Conservation (phyloP, 2,888 invertebrate genomes). For the Trichopria drosophilae region DNA sequence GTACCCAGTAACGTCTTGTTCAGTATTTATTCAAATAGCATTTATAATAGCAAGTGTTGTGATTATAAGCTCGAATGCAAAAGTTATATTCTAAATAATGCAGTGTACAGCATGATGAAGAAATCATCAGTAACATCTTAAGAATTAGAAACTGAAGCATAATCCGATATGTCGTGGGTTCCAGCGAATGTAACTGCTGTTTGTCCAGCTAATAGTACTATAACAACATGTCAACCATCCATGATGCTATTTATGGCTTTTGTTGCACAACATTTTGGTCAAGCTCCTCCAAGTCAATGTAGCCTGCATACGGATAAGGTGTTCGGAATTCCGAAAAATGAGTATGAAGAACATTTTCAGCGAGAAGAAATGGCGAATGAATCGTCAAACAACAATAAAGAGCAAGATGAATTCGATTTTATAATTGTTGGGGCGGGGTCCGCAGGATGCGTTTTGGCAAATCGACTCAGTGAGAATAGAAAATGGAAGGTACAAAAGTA, state of each 20-base stretch:
- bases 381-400: background rate
- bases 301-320: too few species aligned
- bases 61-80: too few species aligned
- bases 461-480: constrained; percentile 57
- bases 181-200: constrained; percentile 1
- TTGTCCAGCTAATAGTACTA: constrained; percentile 1
- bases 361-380: background rate
- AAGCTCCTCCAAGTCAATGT: too few species aligned
- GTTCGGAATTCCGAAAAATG: too few species aligned
- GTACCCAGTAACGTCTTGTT: too few species aligned
- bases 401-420: constrained; percentile 44
- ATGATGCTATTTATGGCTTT: constrained; percentile 6
- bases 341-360: too few species aligned
- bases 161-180: constrained; percentile 17
- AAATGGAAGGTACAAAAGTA: constrained; percentile 60
- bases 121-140: too few species aligned
- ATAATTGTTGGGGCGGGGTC: constrained; percentile 59
- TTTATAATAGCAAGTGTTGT: too few species aligned
- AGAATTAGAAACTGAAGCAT: too few species aligned
- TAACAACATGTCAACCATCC: background rate
- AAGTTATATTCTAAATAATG: too few species aligned
- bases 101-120: too few species aligned
- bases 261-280: background rate
- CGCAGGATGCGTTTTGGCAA: constrained; percentile 62
- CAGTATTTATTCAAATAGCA: too few species aligned